These are phyloP conservation scores for Drosophila colorata DNA, from an alignment of 2,888 invertebrate species.

Conservation along the genomic window DNA sequence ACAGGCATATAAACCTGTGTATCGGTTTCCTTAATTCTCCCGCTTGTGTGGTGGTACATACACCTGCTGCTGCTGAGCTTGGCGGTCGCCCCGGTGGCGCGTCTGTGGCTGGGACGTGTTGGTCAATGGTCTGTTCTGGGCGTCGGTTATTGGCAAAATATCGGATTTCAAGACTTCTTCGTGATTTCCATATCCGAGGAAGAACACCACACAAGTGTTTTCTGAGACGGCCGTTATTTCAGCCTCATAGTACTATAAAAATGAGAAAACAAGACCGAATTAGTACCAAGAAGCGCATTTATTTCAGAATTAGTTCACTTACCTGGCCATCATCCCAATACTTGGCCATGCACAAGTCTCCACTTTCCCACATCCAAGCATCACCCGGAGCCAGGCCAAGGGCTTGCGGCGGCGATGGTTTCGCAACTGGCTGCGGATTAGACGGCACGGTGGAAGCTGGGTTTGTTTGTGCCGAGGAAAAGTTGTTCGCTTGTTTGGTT, in stretches of 20 bases:
- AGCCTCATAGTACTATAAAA: conserved; percentile 91
- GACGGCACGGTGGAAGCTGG: conserved; percentile 17
- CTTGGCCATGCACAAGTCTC: conserved; percentile 94
- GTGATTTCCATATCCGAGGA: conserved; percentile 94
- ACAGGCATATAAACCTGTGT: conserved; percentile 11
- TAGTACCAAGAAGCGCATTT: not conserved
- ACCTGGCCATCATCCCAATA: conserved; percentile 97
- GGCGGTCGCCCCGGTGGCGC: conserved; percentile 84
- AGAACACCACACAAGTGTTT: conserved; percentile 94
- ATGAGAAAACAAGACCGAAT: not conserved
- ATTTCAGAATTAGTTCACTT: conserved; percentile 72
- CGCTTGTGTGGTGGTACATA: conserved; percentile 86
- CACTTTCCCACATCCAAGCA: conserved; percentile 89
- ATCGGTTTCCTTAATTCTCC: conserved; percentile 69
- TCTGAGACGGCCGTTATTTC: conserved; percentile 92
- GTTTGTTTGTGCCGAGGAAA: conserved; percentile 14
- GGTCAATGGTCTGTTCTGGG: conserved; percentile 79
- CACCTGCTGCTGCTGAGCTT: conserved; percentile 83
- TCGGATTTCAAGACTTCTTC: conserved; percentile 94
- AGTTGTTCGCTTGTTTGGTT: conserved; percentile 11
- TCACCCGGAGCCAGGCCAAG: conserved; percentile 81
- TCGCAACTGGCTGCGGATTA: conserved; percentile 38
- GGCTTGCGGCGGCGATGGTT: conserved; percentile 38
- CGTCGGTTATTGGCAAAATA: conserved; percentile 89
- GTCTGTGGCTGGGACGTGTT: conserved; percentile 54